Percentiles rank a stretch among this genome's conserved stretches.
Conservation (phyloP, 2,797 vertebrate species). For the Chelon labrosus region DNA sequence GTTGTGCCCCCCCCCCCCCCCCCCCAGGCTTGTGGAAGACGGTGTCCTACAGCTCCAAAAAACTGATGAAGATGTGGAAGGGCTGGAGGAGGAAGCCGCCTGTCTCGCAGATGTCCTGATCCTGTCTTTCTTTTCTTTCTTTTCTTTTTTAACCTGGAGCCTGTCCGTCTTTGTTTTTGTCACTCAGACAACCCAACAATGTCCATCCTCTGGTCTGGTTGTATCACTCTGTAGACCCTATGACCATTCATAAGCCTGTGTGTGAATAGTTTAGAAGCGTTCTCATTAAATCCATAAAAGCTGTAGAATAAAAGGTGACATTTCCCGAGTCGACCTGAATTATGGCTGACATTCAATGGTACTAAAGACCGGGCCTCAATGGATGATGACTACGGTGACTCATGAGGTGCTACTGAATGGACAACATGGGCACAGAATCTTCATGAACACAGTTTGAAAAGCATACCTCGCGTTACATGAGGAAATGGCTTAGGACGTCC, state of each 20-base stretch:
- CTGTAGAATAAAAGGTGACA: slow-evolving; percentile 41
- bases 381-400: slow-evolving; percentile 26
- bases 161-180: slow-evolving; percentile 16
- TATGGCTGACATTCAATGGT: slow-evolving; percentile 51
- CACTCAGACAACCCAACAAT: slow-evolving; percentile 9
- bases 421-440: slow-evolving; percentile 11
- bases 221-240: slow-evolving; percentile 5
- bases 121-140: background rate
- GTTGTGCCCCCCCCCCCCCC: slow-evolving; percentile 8
- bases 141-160: background rate
- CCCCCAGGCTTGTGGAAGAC: slow-evolving; percentile 90
- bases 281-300: slow-evolving; percentile 23
- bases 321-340: slow-evolving; percentile 50
- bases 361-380: slow-evolving; percentile 28
- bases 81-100: slow-evolving; percentile 88
- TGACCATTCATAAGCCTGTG: slow-evolving; percentile 12
- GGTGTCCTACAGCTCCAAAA: slow-evolving; percentile 90
- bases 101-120: slow-evolving; percentile 76
- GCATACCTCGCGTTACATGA: slow-evolving; percentile 13
- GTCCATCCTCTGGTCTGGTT: slow-evolving; percentile 11
- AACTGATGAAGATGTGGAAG: slow-evolving; percentile 94
- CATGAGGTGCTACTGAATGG: slow-evolving; percentile 8
- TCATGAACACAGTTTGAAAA: slow-evolving; percentile 1
- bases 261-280: slow-evolving; percentile 24
- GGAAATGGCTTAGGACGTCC: background rate